Percentiles rank a stretch among this genome's conserved stretches.
phyloP scores from a whole-genome alignment of 1,140 invertebrate genomes.

The Lineus longissimus region DNA sequence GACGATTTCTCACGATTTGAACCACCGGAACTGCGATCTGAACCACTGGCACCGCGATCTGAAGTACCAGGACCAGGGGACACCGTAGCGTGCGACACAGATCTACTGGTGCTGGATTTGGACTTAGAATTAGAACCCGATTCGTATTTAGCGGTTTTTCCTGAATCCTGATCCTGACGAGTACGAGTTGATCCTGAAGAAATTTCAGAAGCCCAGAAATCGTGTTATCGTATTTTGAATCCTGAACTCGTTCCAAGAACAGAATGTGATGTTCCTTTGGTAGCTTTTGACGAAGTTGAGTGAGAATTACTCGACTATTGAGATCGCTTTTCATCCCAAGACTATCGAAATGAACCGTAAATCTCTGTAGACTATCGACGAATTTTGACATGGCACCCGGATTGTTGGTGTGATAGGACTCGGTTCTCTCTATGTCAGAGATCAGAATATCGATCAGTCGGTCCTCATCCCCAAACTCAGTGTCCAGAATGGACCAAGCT shows the following conservation, averaged over 20 bases:
- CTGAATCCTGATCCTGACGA: background rate
- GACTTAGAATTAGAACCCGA: background rate
- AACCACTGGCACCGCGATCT: too few species aligned
- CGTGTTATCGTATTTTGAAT: background rate
- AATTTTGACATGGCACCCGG: background rate
- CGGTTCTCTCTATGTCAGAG: background rate
- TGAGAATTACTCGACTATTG: background rate
- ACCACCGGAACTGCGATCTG: too few species aligned
- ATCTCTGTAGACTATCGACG: background rate
- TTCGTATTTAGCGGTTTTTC: background rate
- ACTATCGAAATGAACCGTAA: background rate
- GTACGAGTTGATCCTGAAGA: background rate
- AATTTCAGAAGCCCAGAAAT: background rate
- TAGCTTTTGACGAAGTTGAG: background rate
- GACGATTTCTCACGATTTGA: background rate
- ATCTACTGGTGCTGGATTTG: background rate
- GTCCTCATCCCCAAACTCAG: background rate
- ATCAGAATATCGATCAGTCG: background rate
- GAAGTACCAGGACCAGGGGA: background rate
- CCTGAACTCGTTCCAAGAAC: background rate
- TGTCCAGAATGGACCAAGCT: background rate
- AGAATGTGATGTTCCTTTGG: background rate
- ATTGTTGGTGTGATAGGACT: background rate
- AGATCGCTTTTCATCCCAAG: slow-evolving; percentile 6
- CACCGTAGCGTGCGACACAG: background rate